phyloP scores from a whole-genome alignment of 2,888 invertebrate genomes.

The Temnothorax rugatulus region DNA sequence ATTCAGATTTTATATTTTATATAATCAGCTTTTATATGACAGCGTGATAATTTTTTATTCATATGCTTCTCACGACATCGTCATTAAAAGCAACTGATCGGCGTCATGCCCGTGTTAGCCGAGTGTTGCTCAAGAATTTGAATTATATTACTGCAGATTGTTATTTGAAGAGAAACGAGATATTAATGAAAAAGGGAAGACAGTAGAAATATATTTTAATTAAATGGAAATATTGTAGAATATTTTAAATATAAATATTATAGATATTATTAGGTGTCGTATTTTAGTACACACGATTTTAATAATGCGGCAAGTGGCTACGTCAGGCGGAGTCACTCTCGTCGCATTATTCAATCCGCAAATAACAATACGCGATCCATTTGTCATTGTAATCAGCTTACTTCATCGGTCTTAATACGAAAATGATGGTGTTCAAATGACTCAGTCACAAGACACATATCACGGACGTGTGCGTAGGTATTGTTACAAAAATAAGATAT shows the following conservation, averaged over 20 bases:
- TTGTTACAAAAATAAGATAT: conserved; percentile 22
- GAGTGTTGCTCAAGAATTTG: not conserved
- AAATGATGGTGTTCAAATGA: conserved; percentile 63
- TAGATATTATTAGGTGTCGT: not conserved
- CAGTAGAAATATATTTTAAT: not conserved
- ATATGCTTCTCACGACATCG: not conserved
- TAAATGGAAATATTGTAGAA: not conserved
- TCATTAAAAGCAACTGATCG: not conserved
- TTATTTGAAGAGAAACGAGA: not conserved
- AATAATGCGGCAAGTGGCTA: not conserved
- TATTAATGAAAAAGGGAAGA: not conserved
- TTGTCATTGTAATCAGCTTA: conserved; percentile 52
- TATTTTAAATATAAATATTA: not conserved
- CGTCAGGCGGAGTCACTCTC: not conserved
- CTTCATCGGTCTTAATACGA: conserved; percentile 61
- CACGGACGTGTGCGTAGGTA: not conserved
- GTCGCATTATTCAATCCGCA: conserved; percentile 13
- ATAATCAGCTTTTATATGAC: not conserved
- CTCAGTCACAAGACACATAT: conserved; percentile 48
- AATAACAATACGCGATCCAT: conserved; percentile 29
- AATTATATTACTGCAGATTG: conserved; percentile 10
- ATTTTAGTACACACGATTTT: not conserved
- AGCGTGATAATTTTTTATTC: not conserved
- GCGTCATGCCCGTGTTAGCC: not conserved
- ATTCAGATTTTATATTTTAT: not conserved